Percentiles rank a stretch among this genome's conserved stretches.
Conservation (phyloP, 2,113 vertebrate species). For the Dasyurus viverrinus region DNA sequence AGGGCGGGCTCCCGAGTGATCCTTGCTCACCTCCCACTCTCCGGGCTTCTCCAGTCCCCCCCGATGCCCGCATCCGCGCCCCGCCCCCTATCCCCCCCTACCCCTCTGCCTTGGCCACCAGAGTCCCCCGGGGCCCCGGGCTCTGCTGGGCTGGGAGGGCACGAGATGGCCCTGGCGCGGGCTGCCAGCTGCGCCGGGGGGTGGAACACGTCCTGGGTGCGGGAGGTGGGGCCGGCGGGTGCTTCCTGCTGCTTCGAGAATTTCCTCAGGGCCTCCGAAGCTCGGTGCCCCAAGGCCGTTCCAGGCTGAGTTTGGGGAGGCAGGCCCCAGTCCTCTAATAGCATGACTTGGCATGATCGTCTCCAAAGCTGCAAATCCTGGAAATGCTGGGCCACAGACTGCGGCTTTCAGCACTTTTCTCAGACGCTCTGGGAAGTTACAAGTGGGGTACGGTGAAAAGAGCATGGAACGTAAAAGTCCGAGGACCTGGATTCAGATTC, state of each 20-base stretch:
- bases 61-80: not conserved
- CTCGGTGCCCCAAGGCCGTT: not conserved
- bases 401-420: not conserved
- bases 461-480: not conserved
- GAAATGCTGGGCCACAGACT: too few relatives aligned
- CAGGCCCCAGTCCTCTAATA: not conserved
- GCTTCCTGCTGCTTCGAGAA: not conserved
- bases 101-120: rapidly evolving
- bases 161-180: not conserved
- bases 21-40: not conserved
- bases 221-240: not conserved
- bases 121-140: not conserved
- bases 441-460: not conserved
- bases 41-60: not conserved
- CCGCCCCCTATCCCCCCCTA: too few relatives aligned
- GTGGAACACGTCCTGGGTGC: not conserved
- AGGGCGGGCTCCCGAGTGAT: not conserved
- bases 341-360: not conserved
- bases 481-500: not conserved
- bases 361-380: not conserved
- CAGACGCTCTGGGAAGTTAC: not conserved
- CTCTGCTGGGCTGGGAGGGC: not conserved
- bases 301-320: not conserved
- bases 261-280: not conserved
- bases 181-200: not conserved